Conservation (phyloP, 2,888 invertebrate genomes). For the Halocaridina rubra region DNA sequence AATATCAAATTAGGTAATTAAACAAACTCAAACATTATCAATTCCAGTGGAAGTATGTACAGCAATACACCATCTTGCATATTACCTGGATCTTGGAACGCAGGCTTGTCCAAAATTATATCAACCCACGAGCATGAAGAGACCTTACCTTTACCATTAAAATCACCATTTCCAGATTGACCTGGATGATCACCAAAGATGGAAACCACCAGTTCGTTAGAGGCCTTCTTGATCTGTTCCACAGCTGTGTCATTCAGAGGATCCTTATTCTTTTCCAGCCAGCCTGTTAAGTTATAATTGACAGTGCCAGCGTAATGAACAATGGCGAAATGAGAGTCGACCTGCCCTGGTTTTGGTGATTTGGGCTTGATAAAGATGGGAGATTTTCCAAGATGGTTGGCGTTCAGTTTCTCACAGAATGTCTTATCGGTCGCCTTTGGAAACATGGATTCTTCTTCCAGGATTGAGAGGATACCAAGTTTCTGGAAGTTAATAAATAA, state of each 20-base stretch:
- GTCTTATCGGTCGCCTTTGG: constrained; percentile 99
- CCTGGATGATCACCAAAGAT: constrained; percentile 96
- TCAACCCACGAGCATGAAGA: too few relatives aligned
- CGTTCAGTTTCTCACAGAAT: constrained; percentile 98
- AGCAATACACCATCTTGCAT: too few relatives aligned
- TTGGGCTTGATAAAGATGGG: constrained; percentile 96
- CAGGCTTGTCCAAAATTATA: too few relatives aligned
- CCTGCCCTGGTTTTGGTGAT: constrained; percentile 96
- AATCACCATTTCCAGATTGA: constrained; percentile 79
- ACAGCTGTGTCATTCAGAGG: constrained; percentile 99
- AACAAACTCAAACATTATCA: too few relatives aligned
- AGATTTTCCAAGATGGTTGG: constrained; percentile 99
- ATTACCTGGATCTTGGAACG: too few relatives aligned
- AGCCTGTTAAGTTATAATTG: constrained; percentile 97
- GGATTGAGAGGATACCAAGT: constrained; percentile 99
- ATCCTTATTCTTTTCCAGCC: constrained; percentile 99
- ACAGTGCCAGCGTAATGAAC: constrained; percentile 94
- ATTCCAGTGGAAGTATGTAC: too few relatives aligned
- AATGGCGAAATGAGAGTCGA: constrained; percentile 96
- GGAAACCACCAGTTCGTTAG: constrained; percentile 85
- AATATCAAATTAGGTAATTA: too few relatives aligned
- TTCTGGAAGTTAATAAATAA: too few relatives aligned
- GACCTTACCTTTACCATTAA: constrained; percentile 74
- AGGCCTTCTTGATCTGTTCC: constrained; percentile 93
- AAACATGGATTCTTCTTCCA: constrained; percentile 99